These are phyloP conservation scores for Achlya flavicornis DNA, from an alignment of 2,888 invertebrate genomes.

Conservation along the genomic window DNA sequence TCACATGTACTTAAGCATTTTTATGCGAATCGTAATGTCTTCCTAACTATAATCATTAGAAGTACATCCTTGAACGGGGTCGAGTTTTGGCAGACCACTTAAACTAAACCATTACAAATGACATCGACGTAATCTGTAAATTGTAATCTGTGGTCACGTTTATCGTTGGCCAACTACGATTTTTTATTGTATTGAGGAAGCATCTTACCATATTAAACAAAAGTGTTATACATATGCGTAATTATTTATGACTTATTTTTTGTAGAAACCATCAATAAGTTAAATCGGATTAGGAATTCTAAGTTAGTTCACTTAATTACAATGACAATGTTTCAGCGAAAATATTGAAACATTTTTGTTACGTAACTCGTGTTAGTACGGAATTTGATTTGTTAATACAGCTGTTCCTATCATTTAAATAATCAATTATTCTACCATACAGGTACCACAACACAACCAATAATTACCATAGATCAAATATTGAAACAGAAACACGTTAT, in stretches of 20 bases:
- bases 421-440: background rate
- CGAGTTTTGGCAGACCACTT: background rate
- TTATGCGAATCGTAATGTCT: background rate
- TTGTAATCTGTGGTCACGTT: slow-evolving; percentile 9
- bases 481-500: slow-evolving; percentile 8
- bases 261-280: too few species aligned
- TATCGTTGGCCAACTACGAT: slow-evolving; percentile 7
- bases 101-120: slow-evolving; percentile 3
- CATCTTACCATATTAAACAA: background rate
- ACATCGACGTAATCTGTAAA: slow-evolving; percentile 7
- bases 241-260: too few species aligned
- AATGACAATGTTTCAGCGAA: too few species aligned
- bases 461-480: slow-evolving; percentile 6
- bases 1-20: background rate
- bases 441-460: background rate
- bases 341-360: too few species aligned
- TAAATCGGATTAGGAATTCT: too few species aligned
- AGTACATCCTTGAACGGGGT: slow-evolving; percentile 6
- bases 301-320: too few species aligned
- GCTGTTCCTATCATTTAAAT: background rate
- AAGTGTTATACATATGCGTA: background rate
- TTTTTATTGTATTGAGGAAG: slow-evolving; percentile 7
- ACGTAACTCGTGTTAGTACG: too few species aligned
- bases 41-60: background rate
- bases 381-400: too few species aligned